These are phyloP conservation scores for Busseola fusca DNA, from an alignment of 2,888 invertebrate genomes.

Conservation along the genomic window DNA sequence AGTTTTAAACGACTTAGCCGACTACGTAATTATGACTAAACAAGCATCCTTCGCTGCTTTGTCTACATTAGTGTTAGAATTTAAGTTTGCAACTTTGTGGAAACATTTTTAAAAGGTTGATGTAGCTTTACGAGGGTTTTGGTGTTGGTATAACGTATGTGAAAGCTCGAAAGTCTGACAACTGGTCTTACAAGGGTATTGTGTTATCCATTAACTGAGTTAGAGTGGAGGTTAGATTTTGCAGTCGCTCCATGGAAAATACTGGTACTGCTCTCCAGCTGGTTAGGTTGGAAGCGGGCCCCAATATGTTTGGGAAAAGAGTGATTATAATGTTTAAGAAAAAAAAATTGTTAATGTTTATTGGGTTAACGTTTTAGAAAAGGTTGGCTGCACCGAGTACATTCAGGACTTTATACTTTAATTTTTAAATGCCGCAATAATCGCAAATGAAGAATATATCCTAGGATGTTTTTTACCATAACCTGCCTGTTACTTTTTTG, in stretches of 20 bases:
- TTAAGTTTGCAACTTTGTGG: constrained; percentile 47
- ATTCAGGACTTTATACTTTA: background rate
- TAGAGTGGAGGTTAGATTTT: background rate
- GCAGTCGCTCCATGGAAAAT: background rate
- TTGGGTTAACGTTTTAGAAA: background rate
- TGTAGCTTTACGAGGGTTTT: background rate
- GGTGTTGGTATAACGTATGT: background rate
- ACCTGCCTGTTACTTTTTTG: background rate
- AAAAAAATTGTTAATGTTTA: background rate
- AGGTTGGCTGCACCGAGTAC: background rate
- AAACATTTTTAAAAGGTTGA: constrained; percentile 49
- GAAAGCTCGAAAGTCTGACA: background rate
- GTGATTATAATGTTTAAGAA: background rate
- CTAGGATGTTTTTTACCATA: background rate
- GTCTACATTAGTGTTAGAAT: constrained; percentile 61
- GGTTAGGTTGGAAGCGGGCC: background rate
- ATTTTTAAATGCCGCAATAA: background rate
- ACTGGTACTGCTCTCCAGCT: background rate
- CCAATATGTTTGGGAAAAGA: background rate
- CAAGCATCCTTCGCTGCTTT: constrained; percentile 56
- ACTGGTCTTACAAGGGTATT: background rate
- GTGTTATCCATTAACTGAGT: background rate
- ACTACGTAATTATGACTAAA: constrained; percentile 68
- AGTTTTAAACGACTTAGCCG: constrained; percentile 75
- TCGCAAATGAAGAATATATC: background rate